These are phyloP conservation scores for Alviniconcha strummeri DNA, from an alignment of 2,888 invertebrate genomes.

Conservation along the genomic window DNA sequence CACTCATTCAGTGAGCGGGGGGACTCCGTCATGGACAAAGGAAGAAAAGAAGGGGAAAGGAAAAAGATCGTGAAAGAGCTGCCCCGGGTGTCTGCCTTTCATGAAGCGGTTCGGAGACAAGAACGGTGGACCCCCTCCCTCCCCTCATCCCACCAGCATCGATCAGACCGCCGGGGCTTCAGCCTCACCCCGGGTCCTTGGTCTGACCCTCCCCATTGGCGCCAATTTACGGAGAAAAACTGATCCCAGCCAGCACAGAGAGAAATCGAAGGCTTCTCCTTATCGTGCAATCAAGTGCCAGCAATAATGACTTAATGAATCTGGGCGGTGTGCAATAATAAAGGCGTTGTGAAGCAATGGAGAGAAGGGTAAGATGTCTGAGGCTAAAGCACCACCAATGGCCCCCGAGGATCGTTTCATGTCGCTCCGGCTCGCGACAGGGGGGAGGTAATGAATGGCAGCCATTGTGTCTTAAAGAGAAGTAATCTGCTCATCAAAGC, in stretches of 20 bases:
- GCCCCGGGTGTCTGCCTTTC: conserved; percentile 23
- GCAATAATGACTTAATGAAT: conserved; percentile 44
- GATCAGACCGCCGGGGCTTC: background rate
- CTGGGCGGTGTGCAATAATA: conserved; percentile 37
- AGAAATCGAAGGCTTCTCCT: conserved; percentile 36
- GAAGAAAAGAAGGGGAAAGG: background rate
- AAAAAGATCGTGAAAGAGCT: background rate
- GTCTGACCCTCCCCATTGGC: conserved; percentile 18
- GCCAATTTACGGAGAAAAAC: conserved; percentile 34
- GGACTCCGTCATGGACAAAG: background rate
- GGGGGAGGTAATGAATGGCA: conserved; percentile 34
- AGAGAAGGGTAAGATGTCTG: conserved; percentile 30
- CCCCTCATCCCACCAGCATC: too few relatives aligned
- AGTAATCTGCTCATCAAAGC: conserved; percentile 47
- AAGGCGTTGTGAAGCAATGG: conserved; percentile 34
- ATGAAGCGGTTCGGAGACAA: conserved; percentile 17
- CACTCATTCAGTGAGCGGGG: too few relatives aligned
- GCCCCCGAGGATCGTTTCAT: conserved; percentile 6
- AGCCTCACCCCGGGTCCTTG: background rate
- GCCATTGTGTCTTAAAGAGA: conserved; percentile 41
- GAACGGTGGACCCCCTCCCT: background rate
- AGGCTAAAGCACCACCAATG: background rate
- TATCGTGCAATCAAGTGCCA: conserved; percentile 38
- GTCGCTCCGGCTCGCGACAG: conserved; percentile 19
- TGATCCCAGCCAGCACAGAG: conserved; percentile 29